Evolutionary conservation across 1,140 invertebrate genomes (phyloP), one percentile per base, ranked within the genome.

Genomic region (Eumeta japonica): DNA sequence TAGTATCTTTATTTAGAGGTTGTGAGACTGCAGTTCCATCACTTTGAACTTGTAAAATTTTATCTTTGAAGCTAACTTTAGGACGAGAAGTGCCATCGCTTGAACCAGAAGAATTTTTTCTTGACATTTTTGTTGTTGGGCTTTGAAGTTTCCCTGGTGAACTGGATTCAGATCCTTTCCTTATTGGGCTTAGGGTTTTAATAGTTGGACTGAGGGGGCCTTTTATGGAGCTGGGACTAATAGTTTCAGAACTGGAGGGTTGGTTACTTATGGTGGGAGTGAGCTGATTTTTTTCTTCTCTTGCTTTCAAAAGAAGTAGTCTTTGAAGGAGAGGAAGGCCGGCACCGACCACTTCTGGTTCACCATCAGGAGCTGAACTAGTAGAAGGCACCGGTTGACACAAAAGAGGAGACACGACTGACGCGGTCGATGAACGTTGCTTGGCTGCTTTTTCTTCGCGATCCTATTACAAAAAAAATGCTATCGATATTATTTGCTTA

Each of bases 261-360:
- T 63, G 63, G 41, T 77, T 75, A 33, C 68, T 75, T 3, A 46
- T 62, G 7, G 54, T 52, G 14, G 63, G 62, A 12, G 70, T 71
- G 3, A 74, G 43, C 45, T 70, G 60, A 41, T 64, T 67, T 42
- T 71, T 75, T 44, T 90, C 88, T 56, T 86, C 86, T 64, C 89
- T 91, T 9, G 86, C 83, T 64, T 90, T 90, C 5, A 92, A 74
- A 34, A 90, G 70, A 18, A 89, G 73, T 13, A 93, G 76, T 42
- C 89, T 76, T 59, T 93, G 88, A 2, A 92, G 74, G 4, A 93
- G 75, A 2, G 89, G 88, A 29, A 92, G 71, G 15, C 84, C 85
- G 28, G 83, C 83, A 10, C 84, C 86, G 11, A 87, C 80, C 2
- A 83, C 74, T 74, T 83, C 81, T 39, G 73, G 73, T 58, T 80